Evolutionary conservation across 2,888 invertebrate genomes (phyloP), one percentile per base, ranked within the genome.

Genomic region (Diloba caeruleocephala): DNA sequence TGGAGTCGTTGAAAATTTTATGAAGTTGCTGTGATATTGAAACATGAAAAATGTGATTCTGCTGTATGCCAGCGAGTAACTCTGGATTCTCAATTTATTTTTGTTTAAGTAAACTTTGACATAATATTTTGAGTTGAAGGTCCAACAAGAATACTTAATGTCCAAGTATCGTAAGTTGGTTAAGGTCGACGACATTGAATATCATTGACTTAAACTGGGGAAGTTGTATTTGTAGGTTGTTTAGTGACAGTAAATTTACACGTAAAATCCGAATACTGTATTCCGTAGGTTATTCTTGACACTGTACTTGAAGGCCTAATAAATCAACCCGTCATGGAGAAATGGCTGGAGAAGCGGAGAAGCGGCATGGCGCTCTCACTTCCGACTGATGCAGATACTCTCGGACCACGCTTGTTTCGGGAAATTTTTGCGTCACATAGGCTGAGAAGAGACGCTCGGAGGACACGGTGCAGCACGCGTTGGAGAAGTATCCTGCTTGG

Each of bases 41-140:
- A 60, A 32, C 14, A 50, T 29, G 26, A 38, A 65, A 58, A 15
- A 59, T 58, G 23, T 31, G 9, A 64, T 48, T 48, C 32, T 29
- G 29, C 0, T 19, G n/a, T 21, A 7, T 5, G n/a, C 36, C 23
- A 3, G 10, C 6, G 5, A 58, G 19, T 36, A 41, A 28, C 44
- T 42, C 15, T 29, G 32, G 23, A 1, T 14, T 56, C 38, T 65
- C 19, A 8, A 8, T 17, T 38, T 7, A 31, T 8, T 57, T 46
- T 15, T 19, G 12, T 12, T n/a, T 14, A 2, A 3, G 2, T 1
- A 36, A 32, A 63, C 9, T 54, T 36, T 28, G 0, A 0, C 17
- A 10, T 14, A 19, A 39, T 19, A 28, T 49, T 58, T 25, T 26
- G 9, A 1, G 9, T 1, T 4, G 5, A 37, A 28, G 21, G 32